phyloP scores from a whole-genome alignment of 2,888 invertebrate genomes.

The Thyatira batis region DNA sequence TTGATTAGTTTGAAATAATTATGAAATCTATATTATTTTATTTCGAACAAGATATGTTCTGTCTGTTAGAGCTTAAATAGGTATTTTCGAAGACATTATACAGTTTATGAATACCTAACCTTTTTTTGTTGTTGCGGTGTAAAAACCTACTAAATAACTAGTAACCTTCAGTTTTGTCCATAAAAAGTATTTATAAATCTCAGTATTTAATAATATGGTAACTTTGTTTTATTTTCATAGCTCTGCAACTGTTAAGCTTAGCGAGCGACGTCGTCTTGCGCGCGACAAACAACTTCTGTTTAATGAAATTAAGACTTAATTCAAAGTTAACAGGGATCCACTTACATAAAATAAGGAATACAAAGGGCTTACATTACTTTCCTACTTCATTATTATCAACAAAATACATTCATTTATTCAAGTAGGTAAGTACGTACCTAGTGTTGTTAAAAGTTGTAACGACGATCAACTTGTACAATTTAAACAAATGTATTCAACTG shows the following conservation, averaged over 20 bases:
- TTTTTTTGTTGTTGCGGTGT: too few relatives aligned
- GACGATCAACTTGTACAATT: conserved; percentile 41
- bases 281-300: neutral
- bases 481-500: conserved; percentile 38
- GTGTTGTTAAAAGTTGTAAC: conserved; percentile 25
- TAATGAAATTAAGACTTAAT: neutral
- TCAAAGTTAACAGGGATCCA: neutral
- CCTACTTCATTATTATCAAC: conserved; percentile 33
- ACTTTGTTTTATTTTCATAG: neutral
- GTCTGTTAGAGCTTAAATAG: too few relatives aligned
- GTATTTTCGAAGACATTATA: too few relatives aligned
- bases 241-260: neutral
- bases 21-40: too few relatives aligned
- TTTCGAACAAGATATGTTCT: too few relatives aligned
- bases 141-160: too few relatives aligned
- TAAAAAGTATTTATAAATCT: too few relatives aligned
- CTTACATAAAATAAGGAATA: conserved; percentile 1
- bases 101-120: too few relatives aligned
- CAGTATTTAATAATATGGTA: neutral
- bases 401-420: conserved; percentile 49
- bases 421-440: conserved; percentile 22
- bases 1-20: too few relatives aligned
- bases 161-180: too few relatives aligned
- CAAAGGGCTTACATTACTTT: conserved; percentile 18
- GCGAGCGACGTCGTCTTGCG: neutral